A percentile compares a stretch with the other conserved stretches of the same genome.
These are phyloP conservation scores for Cantharis rustica DNA, from an alignment of 2,888 invertebrate genomes.

Conservation along the genomic window DNA sequence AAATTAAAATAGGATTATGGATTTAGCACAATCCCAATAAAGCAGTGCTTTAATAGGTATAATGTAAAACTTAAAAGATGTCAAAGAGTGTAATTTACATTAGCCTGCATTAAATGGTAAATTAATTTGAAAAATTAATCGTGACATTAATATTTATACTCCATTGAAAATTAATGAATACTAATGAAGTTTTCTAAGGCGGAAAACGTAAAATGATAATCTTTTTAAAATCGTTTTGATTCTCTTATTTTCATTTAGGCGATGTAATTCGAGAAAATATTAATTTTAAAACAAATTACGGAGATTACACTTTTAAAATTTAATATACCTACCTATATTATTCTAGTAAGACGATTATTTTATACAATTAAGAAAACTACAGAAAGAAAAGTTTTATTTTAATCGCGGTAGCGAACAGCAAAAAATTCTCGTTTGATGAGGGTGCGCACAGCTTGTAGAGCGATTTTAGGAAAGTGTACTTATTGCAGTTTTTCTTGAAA, in stretches of 20 bases:
- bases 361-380: too few species aligned
- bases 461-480: too few species aligned
- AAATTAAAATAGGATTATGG: not conserved
- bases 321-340: too few species aligned
- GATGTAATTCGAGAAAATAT: not conserved
- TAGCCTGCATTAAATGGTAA: not conserved
- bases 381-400: too few species aligned
- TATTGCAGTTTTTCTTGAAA: too few species aligned
- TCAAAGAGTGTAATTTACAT: not conserved
- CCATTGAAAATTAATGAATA: constrained; percentile 11
- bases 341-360: too few species aligned
- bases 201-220: not conserved
- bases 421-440: too few species aligned
- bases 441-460: too few species aligned
- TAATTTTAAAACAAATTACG: not conserved
- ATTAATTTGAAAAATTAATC: constrained; percentile 11
- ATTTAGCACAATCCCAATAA: not conserved
- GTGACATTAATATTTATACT: constrained; percentile 11
- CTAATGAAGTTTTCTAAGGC: constrained; percentile 4
- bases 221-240: not conserved
- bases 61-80: not conserved
- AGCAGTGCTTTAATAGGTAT: not conserved
- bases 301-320: too few species aligned
- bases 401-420: too few species aligned
- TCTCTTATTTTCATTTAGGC: not conserved